phyloP scores from a whole-genome alignment of 2,113 vertebrate species.

The Nyctibius bracteatus region DNA sequence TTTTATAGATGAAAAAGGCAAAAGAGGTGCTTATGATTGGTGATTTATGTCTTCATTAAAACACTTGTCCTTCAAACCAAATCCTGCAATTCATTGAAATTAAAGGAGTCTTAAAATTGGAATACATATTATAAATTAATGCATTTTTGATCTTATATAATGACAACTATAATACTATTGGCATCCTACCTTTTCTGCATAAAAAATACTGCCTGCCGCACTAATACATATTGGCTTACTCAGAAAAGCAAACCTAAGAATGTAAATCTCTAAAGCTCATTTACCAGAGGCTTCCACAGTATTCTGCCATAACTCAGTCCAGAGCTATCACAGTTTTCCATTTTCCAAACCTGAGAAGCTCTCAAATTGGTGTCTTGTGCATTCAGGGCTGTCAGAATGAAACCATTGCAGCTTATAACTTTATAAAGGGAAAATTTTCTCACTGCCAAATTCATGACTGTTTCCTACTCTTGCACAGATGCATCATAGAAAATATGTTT shows the following conservation, averaged over 20 bases:
- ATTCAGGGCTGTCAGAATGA: neutral
- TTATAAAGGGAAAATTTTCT: neutral
- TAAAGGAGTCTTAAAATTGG: constrained; percentile 31
- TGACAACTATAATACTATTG: neutral
- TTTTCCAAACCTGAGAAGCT: neutral
- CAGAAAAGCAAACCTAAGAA: neutral
- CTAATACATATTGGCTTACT: neutral
- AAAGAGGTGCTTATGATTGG: neutral
- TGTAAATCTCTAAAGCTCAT: neutral
- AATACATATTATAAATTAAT: constrained; percentile 23
- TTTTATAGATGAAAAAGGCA: neutral
- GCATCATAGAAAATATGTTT: neutral
- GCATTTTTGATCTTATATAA: neutral
- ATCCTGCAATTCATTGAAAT: constrained; percentile 34
- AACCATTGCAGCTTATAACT: neutral
- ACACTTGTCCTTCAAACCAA: constrained; percentile 17
- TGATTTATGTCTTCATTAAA: constrained; percentile 56
- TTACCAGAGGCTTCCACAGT: neutral
- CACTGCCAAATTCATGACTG: neutral
- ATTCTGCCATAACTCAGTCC: neutral
- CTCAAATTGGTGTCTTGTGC: neutral
- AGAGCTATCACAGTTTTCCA: neutral
- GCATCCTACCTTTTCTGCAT: neutral
- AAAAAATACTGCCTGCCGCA: neutral
- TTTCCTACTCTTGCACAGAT: neutral